Evolutionary conservation across 2,113 vertebrate species (phyloP).

Genomic region (Clupea harengus): DNA sequence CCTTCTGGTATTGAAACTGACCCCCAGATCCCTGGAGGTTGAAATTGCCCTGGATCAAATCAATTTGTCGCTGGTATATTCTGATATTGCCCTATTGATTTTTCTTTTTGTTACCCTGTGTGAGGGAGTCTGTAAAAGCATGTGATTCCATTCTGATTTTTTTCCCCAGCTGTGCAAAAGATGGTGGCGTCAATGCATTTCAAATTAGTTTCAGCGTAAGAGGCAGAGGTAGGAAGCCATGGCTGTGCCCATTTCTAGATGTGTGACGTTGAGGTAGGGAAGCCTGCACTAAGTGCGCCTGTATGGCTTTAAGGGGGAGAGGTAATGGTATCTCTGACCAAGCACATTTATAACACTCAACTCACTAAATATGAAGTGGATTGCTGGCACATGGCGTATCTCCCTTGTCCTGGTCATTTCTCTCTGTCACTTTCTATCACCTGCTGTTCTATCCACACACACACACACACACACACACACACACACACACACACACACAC

Average conservation of each 20-base stretch:
- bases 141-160: conserved; percentile 11
- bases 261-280: background rate
- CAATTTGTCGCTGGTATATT: conserved; percentile 70
- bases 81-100: conserved; percentile 73
- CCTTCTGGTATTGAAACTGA: conserved; percentile 50
- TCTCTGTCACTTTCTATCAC: background rate
- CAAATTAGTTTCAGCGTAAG: background rate
- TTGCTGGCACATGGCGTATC: background rate
- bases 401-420: background rate
- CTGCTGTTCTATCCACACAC: background rate
- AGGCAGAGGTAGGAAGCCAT: background rate
- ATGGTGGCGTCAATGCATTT: background rate
- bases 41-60: conserved; percentile 69
- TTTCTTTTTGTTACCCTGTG: conserved; percentile 42
- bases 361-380: background rate
- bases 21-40: conserved; percentile 48
- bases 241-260: background rate
- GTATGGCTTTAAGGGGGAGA: background rate
- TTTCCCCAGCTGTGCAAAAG: background rate
- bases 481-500: background rate
- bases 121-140: conserved; percentile 37
- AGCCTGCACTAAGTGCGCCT: background rate
- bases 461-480: background rate
- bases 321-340: background rate
- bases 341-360: background rate